Percentiles rank a stretch among this genome's conserved stretches.
Conservation (phyloP, 1,140 invertebrate genomes). For the Trichogramma pretiosum region DNA sequence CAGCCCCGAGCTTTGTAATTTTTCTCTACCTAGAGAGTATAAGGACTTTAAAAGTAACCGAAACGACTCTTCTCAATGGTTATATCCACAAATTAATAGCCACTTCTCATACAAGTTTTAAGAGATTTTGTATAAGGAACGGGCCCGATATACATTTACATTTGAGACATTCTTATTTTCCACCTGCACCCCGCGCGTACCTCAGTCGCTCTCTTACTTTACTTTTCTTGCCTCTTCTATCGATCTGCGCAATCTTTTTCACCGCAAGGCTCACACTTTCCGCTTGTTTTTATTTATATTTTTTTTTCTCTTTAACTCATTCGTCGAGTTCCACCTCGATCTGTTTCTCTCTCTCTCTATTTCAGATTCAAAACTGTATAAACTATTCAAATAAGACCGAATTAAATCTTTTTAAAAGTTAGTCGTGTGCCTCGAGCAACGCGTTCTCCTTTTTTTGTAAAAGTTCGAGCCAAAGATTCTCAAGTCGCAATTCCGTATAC, state of each 20-base stretch:
- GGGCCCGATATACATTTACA: not conserved
- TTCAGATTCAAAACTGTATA: constrained; percentile 26
- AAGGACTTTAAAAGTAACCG: no score
- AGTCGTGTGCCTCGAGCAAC: constrained; percentile 2
- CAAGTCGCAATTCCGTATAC: constrained; percentile 22
- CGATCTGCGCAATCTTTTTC: no score
- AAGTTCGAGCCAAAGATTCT: constrained; percentile 21
- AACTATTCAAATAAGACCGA: constrained; percentile 36
- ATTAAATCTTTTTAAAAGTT: constrained; percentile 18
- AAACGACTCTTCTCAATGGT: no score
- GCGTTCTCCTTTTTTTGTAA: no score
- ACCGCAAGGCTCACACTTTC: no score
- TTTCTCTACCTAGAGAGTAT: no score
- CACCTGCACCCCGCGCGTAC: not conserved
- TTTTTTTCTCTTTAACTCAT: no score
- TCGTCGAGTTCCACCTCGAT: constrained; percentile 8
- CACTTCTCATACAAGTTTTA: no score
- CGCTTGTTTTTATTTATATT: no score
- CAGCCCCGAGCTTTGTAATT: no score
- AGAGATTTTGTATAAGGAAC: no score
- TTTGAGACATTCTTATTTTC: constrained; percentile 6
- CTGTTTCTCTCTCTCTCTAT: constrained; percentile 1
- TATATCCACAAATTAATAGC: no score
- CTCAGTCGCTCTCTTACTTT: constrained; percentile 6
- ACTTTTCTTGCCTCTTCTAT: not conserved